Base-by-base conservation (phyloP, 2,113 vertebrate species). In the Struthidea cinerea region DNA sequence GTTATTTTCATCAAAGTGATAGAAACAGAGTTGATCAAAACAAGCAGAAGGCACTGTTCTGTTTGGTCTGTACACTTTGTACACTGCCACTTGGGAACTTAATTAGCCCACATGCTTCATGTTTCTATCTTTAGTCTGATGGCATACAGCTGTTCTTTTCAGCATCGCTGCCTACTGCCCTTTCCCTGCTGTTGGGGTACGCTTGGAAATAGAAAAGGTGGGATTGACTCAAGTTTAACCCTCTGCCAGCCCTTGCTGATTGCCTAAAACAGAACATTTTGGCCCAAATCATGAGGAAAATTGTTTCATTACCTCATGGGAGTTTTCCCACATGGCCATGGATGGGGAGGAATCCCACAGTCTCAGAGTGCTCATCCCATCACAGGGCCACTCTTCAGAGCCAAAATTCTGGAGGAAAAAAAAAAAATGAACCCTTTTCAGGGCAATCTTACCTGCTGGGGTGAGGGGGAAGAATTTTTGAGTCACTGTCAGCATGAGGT, bases 51-150 rank as follows among this genome's bases (percentile, higher is more conserved):
- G 84, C 69, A 42, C 88, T 68, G 92, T 28, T 95, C 84, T 90
- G 33, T 81, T 53, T 75, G 91, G 89, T 82, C 92, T 63, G 95
- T 71, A 93, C 92, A 79, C 81, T 94, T 19, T 91, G 91, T 93
- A 78, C 44, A 0, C 83, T 79, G 94, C 83, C 94, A 74, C 92
- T 95, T 82, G 93, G 93, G 96, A 96, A 84, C 93, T 67, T 79
- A 87, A 96, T 96, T 94, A 96, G 87, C 3, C 30, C 1, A 24
- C 79, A 24, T 91, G 94, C 87, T 47, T 87, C 77, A 15, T 39
- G 91, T 79, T 94, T 92, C 93, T 96, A 81, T 96, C 94, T 91
- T 93, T 84, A 92, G 71, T 71, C 87, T 74, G 89, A 95, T 80
- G 95, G 94, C 69, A 87, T 69, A 77, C 93, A 95, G 94, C 94